Conservation (phyloP, 2,888 invertebrate genomes). For the Torymus auratus region DNA sequence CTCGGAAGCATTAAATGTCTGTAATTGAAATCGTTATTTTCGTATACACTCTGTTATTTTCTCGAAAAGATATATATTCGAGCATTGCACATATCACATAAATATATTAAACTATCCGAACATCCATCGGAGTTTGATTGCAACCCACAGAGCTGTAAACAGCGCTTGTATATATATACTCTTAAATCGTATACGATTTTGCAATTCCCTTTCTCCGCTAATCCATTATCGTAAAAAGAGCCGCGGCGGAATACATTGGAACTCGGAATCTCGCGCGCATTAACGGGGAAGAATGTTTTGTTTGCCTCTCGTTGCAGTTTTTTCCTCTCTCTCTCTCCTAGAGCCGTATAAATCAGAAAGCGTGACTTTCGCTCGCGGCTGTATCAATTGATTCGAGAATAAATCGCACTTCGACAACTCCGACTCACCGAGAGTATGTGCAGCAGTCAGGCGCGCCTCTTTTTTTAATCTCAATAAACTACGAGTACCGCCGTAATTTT, state of each 20-base stretch:
- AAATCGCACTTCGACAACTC: constrained; percentile 29
- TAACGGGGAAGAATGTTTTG: constrained; percentile 27
- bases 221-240: not conserved
- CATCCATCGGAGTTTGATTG: too few species aligned
- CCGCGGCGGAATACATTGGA: not conserved
- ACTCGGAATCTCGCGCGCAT: not conserved
- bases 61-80: too few species aligned
- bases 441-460: constrained; percentile 27
- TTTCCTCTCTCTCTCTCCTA: not conserved
- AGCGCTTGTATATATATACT: not conserved
- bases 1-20: too few species aligned
- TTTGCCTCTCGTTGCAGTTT: not conserved
- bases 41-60: too few species aligned
- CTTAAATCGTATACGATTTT: not conserved
- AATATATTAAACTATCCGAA: too few species aligned
- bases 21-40: too few species aligned
- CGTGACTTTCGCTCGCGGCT: constrained; percentile 41
- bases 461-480: constrained; percentile 24
- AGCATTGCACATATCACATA: too few species aligned
- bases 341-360: constrained; percentile 42
- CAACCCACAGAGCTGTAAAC: too few species aligned
- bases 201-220: constrained; percentile 2
- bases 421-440: not conserved
- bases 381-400: constrained; percentile 39
- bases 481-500: constrained; percentile 3